phyloP scores from a whole-genome alignment of 2,888 invertebrate species.

The Mythimna lalbum region DNA sequence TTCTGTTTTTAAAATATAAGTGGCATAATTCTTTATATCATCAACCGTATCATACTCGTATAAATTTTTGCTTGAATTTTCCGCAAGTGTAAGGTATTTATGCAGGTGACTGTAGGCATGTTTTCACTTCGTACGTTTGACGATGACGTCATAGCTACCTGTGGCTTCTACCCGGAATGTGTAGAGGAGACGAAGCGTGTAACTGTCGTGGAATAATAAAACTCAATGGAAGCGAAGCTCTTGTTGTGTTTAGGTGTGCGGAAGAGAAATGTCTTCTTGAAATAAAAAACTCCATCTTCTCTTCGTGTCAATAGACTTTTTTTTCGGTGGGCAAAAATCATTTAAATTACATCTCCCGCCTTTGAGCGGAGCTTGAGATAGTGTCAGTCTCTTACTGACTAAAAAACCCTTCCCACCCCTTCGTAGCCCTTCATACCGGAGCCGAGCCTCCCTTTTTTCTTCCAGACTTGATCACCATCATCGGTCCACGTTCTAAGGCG shows the following conservation, averaged over 20 bases:
- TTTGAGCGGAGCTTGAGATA: too few relatives aligned
- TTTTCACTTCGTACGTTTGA: conserved; percentile 1
- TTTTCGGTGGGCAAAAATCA: too few relatives aligned
- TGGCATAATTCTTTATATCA: not conserved
- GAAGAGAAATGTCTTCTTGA: too few relatives aligned
- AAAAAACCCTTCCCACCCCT: too few relatives aligned
- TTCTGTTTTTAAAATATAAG: not conserved
- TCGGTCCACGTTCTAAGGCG: too few relatives aligned
- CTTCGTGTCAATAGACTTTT: too few relatives aligned
- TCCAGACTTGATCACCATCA: too few relatives aligned
- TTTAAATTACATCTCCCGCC: too few relatives aligned
- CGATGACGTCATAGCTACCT: conserved; percentile 57
- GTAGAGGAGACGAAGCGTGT: not conserved
- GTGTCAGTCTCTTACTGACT: too few relatives aligned
- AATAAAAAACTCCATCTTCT: not conserved
- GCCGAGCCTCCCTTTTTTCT: too few relatives aligned
- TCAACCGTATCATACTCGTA: not conserved
- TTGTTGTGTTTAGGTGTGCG: not conserved
- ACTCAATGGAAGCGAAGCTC: conserved; percentile 3
- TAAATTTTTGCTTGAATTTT: not conserved
- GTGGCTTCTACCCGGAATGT: conserved; percentile 39
- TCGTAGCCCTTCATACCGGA: too few relatives aligned
- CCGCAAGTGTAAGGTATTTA: not conserved
- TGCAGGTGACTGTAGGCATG: not conserved
- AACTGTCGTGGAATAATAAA: conserved; percentile 6